phyloP scores from a whole-genome alignment of 2,888 invertebrate genomes.

The Therioaphis trifolii region DNA sequence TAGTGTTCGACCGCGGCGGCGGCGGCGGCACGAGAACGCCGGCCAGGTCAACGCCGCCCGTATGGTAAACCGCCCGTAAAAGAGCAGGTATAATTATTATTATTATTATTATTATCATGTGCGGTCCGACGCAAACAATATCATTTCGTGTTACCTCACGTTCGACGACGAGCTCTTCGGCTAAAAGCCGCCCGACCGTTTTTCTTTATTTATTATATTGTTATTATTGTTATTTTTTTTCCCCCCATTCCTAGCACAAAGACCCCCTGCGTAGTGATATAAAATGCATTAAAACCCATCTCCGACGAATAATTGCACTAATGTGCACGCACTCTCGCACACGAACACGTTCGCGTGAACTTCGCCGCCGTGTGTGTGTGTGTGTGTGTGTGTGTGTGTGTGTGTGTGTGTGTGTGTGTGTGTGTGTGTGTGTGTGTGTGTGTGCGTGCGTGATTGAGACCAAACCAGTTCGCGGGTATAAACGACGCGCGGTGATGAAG shows the following conservation, averaged over 20 bases:
- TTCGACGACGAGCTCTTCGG: constrained; percentile 34
- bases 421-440: too few species aligned
- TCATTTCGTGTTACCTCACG: constrained; percentile 53
- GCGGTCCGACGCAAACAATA: constrained; percentile 55
- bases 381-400: too few species aligned
- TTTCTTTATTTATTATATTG: too few species aligned
- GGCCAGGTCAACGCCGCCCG: too few species aligned
- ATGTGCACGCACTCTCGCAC: neutral
- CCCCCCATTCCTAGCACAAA: neutral
- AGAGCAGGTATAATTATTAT: too few species aligned
- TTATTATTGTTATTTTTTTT: neutral
- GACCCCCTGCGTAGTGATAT: constrained; percentile 58
- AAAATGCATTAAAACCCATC: constrained; percentile 59
- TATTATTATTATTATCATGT: constrained; percentile 46
- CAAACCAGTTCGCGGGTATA: constrained; percentile 48
- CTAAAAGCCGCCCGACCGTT: constrained; percentile 47
- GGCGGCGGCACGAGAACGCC: too few species aligned
- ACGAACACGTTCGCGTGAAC: too few species aligned
- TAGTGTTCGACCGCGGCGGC: too few species aligned
- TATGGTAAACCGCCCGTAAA: too few species aligned
- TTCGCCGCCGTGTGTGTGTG: too few species aligned
- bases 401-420: too few species aligned
- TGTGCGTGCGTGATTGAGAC: constrained; percentile 40
- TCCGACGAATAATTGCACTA: constrained; percentile 57
- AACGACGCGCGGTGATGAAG: neutral